phyloP scores from a whole-genome alignment of 1,140 invertebrate species.

The Drosophila sucinea region DNA sequence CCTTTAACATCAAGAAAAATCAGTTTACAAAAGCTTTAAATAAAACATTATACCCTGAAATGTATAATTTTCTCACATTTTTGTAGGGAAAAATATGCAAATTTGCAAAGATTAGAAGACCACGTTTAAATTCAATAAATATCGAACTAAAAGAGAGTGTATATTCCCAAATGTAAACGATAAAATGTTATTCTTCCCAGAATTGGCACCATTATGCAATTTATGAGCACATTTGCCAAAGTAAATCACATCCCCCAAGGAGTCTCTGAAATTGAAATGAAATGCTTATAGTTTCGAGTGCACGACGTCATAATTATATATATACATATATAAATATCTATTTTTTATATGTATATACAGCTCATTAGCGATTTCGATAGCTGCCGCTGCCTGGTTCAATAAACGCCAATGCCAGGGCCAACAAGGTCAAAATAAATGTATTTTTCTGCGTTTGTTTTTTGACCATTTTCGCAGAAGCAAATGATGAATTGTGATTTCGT shows the following conservation, averaged over 20 bases:
- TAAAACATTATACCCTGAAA: too few relatives aligned
- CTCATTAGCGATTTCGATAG: constrained; percentile 43
- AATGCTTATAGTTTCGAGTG: constrained; percentile 34
- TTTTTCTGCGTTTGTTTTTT: constrained; percentile 13
- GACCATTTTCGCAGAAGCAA: background rate
- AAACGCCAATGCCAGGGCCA: constrained; percentile 55
- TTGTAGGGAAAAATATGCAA: too few relatives aligned
- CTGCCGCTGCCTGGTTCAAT: constrained; percentile 60
- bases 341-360: constrained; percentile 7
- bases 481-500: constrained; percentile 54
- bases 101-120: too few relatives aligned
- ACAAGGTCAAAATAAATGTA: constrained; percentile 62
- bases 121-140: too few relatives aligned
- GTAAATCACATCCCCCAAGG: background rate
- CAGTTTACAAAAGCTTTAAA: too few relatives aligned
- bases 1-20: too few relatives aligned
- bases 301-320: constrained; percentile 18
- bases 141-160: too few relatives aligned
- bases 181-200: background rate
- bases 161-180: background rate
- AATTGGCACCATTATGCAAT: background rate
- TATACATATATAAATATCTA: constrained; percentile 10
- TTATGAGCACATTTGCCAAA: background rate
- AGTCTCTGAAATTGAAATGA: constrained; percentile 22
- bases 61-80: too few relatives aligned